Evolutionary conservation across 2,888 invertebrate species (phyloP), one percentile per base, ranked within the genome.

Genomic region (Leptogaster cylindrica): DNA sequence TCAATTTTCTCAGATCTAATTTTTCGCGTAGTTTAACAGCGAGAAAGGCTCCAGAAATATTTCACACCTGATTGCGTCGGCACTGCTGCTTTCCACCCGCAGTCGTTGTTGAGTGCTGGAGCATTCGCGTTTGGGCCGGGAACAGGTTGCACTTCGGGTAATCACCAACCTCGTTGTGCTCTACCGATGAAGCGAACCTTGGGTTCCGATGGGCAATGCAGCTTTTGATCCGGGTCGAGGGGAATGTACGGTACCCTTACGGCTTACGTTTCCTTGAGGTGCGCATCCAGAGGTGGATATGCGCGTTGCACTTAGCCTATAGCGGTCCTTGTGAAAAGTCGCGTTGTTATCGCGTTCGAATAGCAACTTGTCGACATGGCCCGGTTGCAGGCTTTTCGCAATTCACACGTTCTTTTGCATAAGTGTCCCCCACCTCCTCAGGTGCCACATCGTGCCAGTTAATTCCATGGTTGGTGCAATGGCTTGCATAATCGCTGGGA

Each of bases 1-100:
- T 61, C 61, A 61, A 61, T 61, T 61, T 44, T 44, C 27, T 2
- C 27, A 61, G 44, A 61, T 61, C 61, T 61, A 61, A 61, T 61
- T 61, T 61, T 61, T 61, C 61, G 61, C 61, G 61, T 61, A 61
- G 61, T 61, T 61, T 61, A 61, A 61, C 61, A 61, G 44, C 44
- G 20, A 41, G 8, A 12, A 61, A 61, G 61, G 61, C 44, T 41
- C n/a, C 23, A 31, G 44, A 39, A 61, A 61, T 61, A 36, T 61
- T 61, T 61, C 61, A 61, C 61, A 61, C 61, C 61, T 61, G 61
- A 61, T 61, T 61, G 61, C 61, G 44, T 44, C 61, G 23, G 8
- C 44, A 61, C 27, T 44, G 23, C 58, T 16, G 44, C 12, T 36
- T 10, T 39, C 18, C 12, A 23, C 14, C 55, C 23, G 10, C 3